Conservation (phyloP, 2,797 vertebrate genomes). For the Acanthiza pusilla region DNA sequence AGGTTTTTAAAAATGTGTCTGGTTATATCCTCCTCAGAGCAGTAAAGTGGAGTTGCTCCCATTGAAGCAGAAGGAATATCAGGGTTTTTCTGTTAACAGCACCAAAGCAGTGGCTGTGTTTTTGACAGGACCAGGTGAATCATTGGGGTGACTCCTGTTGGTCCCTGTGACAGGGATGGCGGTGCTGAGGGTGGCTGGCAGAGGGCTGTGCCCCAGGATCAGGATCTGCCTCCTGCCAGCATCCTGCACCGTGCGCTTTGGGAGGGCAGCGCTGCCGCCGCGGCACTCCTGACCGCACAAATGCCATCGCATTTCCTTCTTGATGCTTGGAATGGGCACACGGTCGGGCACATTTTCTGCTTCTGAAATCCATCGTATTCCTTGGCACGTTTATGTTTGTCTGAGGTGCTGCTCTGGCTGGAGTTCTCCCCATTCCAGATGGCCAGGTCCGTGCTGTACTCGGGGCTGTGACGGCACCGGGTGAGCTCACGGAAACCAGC, state of each 20-base stretch:
- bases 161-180: neutral
- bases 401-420: neutral
- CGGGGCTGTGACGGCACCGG: rapidly evolving
- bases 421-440: neutral
- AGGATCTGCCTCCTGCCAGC: neutral
- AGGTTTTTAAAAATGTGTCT: neutral
- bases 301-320: neutral
- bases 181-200: no score
- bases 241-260: rapidly evolving
- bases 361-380: neutral
- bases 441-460: neutral
- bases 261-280: neutral
- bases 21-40: neutral
- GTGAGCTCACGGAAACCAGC: neutral
- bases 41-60: neutral
- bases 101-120: rapidly evolving
- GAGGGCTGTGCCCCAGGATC: no score
- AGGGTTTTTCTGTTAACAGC: neutral
- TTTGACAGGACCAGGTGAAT: neutral
- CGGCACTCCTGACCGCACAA: rapidly evolving
- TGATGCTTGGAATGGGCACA: neutral
- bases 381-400: neutral
- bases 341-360: rapidly evolving
- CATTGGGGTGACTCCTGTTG: neutral
- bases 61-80: neutral